A percentile compares a stretch with the other conserved stretches of the same genome.
Conservation (phyloP, 2,888 invertebrate species). For the Ectemnius continuus region DNA sequence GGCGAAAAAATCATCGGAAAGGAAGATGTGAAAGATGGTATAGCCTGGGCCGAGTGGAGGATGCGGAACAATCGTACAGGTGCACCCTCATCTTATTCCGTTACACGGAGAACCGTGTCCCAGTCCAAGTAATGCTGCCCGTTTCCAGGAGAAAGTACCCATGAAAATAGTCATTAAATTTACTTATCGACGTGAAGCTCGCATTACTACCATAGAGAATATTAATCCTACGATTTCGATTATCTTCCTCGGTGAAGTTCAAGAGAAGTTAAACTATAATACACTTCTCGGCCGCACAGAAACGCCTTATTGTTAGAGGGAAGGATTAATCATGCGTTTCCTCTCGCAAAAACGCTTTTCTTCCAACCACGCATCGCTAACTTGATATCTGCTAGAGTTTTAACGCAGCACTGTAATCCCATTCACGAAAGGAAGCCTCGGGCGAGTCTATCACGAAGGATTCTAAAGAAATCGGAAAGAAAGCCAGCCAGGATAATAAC, state of each 20-base stretch:
- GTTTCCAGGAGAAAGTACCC: constrained; percentile 29
- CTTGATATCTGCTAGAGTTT: constrained; percentile 14
- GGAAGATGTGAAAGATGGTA: constrained; percentile 41
- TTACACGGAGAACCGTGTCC: constrained; percentile 27
- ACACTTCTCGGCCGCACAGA: too few relatives aligned
- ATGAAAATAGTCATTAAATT: constrained; percentile 42
- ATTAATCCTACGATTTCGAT: too few relatives aligned
- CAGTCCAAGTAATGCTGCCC: constrained; percentile 27
- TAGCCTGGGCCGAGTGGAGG: constrained; percentile 29
- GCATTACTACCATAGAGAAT: not conserved
- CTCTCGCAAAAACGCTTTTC: constrained; percentile 1
- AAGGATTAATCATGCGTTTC: too few relatives aligned
- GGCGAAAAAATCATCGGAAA: constrained; percentile 33
- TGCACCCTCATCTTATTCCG: constrained; percentile 43
- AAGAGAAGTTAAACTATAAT: too few relatives aligned
- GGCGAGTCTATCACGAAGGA: not conserved
- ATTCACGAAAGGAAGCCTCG: not conserved
- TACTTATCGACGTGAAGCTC: not conserved
- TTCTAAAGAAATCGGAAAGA: constrained; percentile 26
- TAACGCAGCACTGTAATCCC: constrained; percentile 8
- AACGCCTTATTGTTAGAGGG: too few relatives aligned
- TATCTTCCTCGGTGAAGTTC: too few relatives aligned
- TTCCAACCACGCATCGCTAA: constrained; percentile 12
- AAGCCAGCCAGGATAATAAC: too few relatives aligned
- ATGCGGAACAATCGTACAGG: constrained; percentile 53